Conservation (phyloP, 1,140 invertebrate species). For the Sminthurinus signatus region DNA sequence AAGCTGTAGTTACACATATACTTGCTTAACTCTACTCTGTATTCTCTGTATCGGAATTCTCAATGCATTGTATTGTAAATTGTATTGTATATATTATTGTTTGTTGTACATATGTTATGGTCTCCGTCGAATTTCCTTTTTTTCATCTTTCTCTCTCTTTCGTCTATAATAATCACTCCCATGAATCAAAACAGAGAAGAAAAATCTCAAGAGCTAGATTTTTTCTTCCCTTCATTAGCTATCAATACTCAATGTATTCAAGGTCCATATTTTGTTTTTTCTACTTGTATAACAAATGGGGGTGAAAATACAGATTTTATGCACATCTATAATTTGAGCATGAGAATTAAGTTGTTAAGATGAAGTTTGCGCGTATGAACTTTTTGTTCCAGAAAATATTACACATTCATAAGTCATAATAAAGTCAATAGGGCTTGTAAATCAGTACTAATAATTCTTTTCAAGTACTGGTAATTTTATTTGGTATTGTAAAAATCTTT, state of each 20-base stretch:
- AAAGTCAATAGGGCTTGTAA: not conserved
- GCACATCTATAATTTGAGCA: not conserved
- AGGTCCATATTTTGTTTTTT: not conserved
- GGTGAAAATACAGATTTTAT: not conserved
- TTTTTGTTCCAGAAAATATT: not conserved
- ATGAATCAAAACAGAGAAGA: too few relatives aligned
- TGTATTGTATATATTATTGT: too few relatives aligned
- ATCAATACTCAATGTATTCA: not conserved
- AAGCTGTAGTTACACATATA: not conserved
- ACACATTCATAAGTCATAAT: not conserved
- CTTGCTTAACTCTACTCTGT: not conserved
- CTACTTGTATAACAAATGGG: not conserved
- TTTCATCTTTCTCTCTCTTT: too few relatives aligned
- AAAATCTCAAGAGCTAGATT: too few relatives aligned
- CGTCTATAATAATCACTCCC: too few relatives aligned
- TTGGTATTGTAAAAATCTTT: too few relatives aligned
- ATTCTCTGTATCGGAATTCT: too few relatives aligned
- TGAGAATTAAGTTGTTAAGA: not conserved
- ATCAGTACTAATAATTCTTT: not conserved
- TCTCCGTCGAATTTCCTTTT: too few relatives aligned
- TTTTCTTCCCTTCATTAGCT: too few relatives aligned
- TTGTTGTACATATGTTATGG: too few relatives aligned
- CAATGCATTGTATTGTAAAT: too few relatives aligned
- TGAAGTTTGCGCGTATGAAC: not conserved
- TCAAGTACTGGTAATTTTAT: too few relatives aligned